Base-by-base conservation (phyloP, 2,888 invertebrate species). In the Bursaphelenchus okinawaensis region DNA sequence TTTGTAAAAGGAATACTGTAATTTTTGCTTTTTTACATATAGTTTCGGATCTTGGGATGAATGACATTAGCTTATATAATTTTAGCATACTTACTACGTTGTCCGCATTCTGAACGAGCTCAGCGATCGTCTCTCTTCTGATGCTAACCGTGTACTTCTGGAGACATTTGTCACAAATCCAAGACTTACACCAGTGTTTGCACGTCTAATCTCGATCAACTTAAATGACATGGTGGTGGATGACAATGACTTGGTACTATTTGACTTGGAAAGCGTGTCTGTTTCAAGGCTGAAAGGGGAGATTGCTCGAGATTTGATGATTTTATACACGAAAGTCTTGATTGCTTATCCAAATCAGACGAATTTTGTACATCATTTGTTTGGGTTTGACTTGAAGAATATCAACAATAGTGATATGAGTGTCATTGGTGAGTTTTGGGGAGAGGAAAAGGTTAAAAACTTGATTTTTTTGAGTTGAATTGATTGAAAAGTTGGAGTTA, bases 81-180 rank as follows among this genome's bases (percentile, higher is more conserved):
- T 74, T 2, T 28, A 62, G 8, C 79, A 79, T 55, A 67, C 73
- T 4, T 69, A 74, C 40, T 74, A 70, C 63, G 75, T 75, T 7
- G 68, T 75, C 22, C 55, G 69, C 8, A 77, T 79, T 26, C 54
- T 79, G 23, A 67, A 75, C 7, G 76, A 79, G 23, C 69, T 75
- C 27, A 65, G 63, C 24, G 66, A 69, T 0, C 68, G 71, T 7
- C 65, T 69, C 7, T 71, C 75, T 24, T 68, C 73, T 4, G 62
- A 3, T 8, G 65, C 73, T 27, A 77, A 80, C 28, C 31, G 50
- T 23, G 62, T 60, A 16, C 63, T 74, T 7, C 65, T 76, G 3
- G 63, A 68, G n/a, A 40, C 72, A 7, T 27, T 73, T 20, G 27
- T 58, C 27, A 22, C 63, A 7, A 29, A 54, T 3, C 40, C 52